phyloP scores from a whole-genome alignment of 2,113 vertebrate species.

The Pelvicachromis taeniatus region DNA sequence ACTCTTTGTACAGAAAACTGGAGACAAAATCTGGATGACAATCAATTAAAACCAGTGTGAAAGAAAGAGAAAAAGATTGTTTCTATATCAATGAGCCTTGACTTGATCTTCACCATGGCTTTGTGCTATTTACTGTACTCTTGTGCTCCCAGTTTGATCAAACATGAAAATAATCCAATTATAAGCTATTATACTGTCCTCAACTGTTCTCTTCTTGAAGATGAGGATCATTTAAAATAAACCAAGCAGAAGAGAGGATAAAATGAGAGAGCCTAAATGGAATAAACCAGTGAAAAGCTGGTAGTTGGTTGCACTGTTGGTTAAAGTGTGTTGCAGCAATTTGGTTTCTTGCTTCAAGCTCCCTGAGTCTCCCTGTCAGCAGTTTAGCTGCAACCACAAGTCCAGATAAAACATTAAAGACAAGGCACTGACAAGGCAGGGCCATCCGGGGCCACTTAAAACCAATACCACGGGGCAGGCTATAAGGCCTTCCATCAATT shows the following conservation, averaged over 20 bases:
- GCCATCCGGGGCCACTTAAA: conserved; percentile 58
- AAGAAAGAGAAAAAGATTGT: not conserved
- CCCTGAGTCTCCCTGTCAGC: conserved; percentile 20
- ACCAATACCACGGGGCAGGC: conserved; percentile 53
- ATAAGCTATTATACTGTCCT: not conserved
- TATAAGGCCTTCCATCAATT: conserved; percentile 68
- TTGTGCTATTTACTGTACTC: not conserved
- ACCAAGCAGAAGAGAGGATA: conserved; percentile 39
- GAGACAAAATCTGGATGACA: not conserved
- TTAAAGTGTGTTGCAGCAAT: conserved; percentile 1
- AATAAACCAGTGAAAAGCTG: conserved; percentile 9
- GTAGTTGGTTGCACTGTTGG: not conserved
- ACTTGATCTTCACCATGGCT: not conserved
- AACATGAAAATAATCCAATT: not conserved
- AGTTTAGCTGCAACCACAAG: conserved; percentile 31
- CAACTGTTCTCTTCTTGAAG: conserved; percentile 5
- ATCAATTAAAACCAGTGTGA: not conserved
- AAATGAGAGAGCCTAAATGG: conserved; percentile 1
- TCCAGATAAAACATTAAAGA: conserved; percentile 60
- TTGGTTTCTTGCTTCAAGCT: not conserved
- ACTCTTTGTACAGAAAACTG: not conserved
- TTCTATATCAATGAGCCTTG: not conserved
- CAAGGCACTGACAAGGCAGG: conserved; percentile 51
- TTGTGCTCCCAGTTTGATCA: not conserved
- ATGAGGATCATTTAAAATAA: conserved; percentile 26